Evolutionary conservation across 2,797 vertebrate genomes (phyloP).

Genomic region (Micrastur ruficollis): DNA sequence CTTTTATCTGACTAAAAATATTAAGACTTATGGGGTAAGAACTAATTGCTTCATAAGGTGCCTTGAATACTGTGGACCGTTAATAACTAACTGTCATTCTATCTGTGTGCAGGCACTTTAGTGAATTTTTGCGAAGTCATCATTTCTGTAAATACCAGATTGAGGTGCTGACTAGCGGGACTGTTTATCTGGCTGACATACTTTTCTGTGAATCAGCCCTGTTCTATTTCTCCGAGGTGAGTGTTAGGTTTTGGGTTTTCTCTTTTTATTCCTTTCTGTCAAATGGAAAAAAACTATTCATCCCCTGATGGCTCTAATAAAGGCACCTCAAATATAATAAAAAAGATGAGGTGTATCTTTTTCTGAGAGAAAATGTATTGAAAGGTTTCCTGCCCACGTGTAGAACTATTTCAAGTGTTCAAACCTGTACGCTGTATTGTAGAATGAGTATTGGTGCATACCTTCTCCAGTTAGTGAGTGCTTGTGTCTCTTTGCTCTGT

Average conservation of each 20-base stretch:
- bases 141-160: constrained; percentile 99
- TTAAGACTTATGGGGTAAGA: not conserved
- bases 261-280: not conserved
- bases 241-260: not conserved
- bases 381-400: not conserved
- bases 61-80: not conserved
- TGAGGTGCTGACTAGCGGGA: constrained; percentile 98
- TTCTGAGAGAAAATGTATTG: not conserved
- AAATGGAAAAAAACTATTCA: not conserved
- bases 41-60: not conserved
- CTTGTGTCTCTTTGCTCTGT: not conserved
- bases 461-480: not conserved
- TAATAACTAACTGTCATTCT: not conserved
- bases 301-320: not conserved
- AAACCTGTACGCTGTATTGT: not conserved
- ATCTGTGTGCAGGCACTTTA: constrained; percentile 90
- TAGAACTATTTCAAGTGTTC: not conserved
- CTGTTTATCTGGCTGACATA: constrained; percentile 97
- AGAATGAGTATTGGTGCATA: not conserved
- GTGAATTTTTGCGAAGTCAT: constrained; percentile 93
- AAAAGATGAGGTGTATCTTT: not conserved
- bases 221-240: constrained; percentile 99
- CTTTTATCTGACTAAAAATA: not conserved
- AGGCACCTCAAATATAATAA: not conserved
- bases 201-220: constrained; percentile 97